Conservation (phyloP, 2,113 vertebrate genomes). For the Oreochromis spilurus region DNA sequence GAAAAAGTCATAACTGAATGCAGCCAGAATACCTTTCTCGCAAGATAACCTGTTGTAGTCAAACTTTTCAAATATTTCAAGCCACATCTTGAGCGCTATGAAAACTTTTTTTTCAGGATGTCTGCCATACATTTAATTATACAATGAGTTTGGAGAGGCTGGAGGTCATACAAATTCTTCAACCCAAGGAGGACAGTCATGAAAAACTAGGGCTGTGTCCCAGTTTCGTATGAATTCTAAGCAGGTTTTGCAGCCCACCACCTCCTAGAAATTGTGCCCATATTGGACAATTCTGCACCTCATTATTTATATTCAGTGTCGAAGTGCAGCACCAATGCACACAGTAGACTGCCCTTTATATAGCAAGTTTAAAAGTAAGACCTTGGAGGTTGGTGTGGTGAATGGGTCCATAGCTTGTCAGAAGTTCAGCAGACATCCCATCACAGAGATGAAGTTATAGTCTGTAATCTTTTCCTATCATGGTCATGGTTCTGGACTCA, state of each 20-base stretch:
- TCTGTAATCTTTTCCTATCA: neutral
- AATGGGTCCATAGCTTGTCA: neutral
- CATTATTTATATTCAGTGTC: neutral
- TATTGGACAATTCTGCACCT: neutral
- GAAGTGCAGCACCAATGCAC: neutral
- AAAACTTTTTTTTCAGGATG: neutral
- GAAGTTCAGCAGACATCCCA: neutral
- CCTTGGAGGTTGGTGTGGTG: neutral
- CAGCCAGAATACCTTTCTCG: neutral
- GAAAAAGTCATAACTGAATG: constrained; percentile 29
- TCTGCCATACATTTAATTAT: neutral
- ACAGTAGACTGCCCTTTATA: neutral
- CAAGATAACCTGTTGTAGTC: neutral
- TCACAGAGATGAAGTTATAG: neutral
- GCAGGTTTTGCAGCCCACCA: neutral
- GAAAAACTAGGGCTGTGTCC: neutral
- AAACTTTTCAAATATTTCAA: constrained; percentile 2
- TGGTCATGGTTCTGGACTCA: neutral
- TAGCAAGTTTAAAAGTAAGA: neutral
- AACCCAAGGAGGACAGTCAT: neutral
- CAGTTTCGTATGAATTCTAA: neutral
- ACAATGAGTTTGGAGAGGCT: neutral
- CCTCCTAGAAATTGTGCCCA: neutral
- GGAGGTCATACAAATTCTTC: neutral
- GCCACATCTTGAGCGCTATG: neutral